Evolutionary conservation across 2,797 vertebrate species (phyloP), one percentile per base, ranked within the genome.

Genomic region (Phaenicophaeus curvirostris): DNA sequence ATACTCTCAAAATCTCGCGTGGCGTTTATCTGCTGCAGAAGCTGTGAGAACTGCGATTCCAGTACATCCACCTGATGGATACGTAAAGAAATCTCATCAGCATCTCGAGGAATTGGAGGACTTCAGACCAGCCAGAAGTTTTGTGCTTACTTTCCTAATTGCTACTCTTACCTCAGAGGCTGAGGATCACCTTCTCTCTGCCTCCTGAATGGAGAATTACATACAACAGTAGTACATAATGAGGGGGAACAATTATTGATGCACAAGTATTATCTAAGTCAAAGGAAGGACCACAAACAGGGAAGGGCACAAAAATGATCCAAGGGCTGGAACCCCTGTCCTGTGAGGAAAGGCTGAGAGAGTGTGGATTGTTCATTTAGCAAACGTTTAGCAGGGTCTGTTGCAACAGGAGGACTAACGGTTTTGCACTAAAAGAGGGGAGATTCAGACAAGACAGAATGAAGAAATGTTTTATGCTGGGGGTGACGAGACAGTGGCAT

Each of bases 1-100:
- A 99, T 99, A 95, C 99, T 99, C 98, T 99, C 99, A 78, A 99
- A 99, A 96, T 99, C 99, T 89, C 99, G 97, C 2, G 99, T 99
- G 91, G 99, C 98, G 63, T 99, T 99, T 97, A 99, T 99, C 87
- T 99, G 98, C 94, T 99, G 99, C 33, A 99, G 98, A n/a, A 99
- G 98, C 98, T 99, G 99, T 30, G 99, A 99, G 96, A 99, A 99
- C 98, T 99, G 99, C 41, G 99, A 99, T 96, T 99, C 99, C 96
- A 99, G 93, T n/a, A 99, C 99, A 21, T 99, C 99, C 83, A 99
- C 99, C 99, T 99, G 93, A 35, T 15, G 33, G 69, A 21, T 37
- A 61, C 2, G 11, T 28, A 71, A 72, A 89, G 39, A 91, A 31
- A 44, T 24, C 8, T 58, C 59, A 58, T 91, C 76, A 91, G 21